Percentiles rank a stretch among this genome's conserved stretches.
phyloP scores from a whole-genome alignment of 1,140 invertebrate genomes.

The Anastrepha ludens region DNA sequence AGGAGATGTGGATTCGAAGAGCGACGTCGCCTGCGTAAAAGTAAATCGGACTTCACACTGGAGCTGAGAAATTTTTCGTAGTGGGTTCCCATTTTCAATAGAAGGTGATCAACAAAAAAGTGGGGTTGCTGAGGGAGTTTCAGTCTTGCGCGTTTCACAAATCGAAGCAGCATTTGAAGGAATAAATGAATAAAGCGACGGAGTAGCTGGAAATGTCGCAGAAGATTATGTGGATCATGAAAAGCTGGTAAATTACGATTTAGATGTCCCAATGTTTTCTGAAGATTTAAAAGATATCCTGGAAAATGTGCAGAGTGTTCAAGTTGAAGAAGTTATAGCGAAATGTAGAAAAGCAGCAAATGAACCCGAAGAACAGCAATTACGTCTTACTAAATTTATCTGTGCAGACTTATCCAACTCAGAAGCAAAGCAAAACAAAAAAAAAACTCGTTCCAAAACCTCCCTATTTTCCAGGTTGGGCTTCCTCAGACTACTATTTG shows the following conservation, averaged over 20 bases:
- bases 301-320: constrained; percentile 36
- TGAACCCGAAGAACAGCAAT: constrained; percentile 17
- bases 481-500: too few relatives aligned
- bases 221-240: not conserved
- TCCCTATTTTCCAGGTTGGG: too few relatives aligned
- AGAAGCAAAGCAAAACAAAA: constrained; percentile 42
- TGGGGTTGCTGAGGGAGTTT: constrained; percentile 19
- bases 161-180: constrained; percentile 57
- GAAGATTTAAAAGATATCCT: constrained; percentile 55
- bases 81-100: constrained; percentile 62
- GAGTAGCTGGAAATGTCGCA: not conserved
- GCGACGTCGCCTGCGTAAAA: constrained; percentile 50
- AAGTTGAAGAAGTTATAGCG: not conserved
- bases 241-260: not conserved
- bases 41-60: constrained; percentile 59
- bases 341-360: not conserved
- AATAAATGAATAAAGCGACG: not conserved
- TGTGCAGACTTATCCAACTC: not conserved
- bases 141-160: constrained; percentile 61
- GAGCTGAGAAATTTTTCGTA: constrained; percentile 63
- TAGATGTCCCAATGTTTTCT: constrained; percentile 54
- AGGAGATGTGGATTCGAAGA: not conserved
- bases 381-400: constrained; percentile 43
- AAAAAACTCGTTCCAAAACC: too few relatives aligned
- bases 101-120: constrained; percentile 48